Evolutionary conservation across 1,140 invertebrate species (phyloP), one percentile per base, ranked within the genome.

Genomic region (Planococcus citri): DNA sequence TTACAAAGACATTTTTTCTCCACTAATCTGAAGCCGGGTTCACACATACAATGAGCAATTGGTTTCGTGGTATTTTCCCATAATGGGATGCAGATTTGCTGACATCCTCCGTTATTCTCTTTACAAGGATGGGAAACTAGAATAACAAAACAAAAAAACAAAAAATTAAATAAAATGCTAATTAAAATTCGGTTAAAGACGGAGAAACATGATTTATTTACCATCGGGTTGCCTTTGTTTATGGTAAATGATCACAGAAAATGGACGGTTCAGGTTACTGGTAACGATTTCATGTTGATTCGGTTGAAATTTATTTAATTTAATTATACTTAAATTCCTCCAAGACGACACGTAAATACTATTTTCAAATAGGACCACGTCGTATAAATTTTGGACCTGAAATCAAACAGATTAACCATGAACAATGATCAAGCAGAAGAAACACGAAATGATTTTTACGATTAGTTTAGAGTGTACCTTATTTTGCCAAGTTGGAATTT

Each of bases 91-190:
- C 90, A 92, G 64, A 89, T 80, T 78, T 92, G 89, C 71, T 85
- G 83, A 80, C 89, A 92, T 61, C 85, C 85, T 74, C 87, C 87
- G 76, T 88, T 87, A 70, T 81, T 73, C 27, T 78, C 78, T 72
- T 83, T 81, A 77, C 91, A 93, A 38, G 88, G 88, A 80, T 91
- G 88, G 14, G 81, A 75, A 72, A 84, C 84, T 83, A 74, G 60
- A 78, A 75, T 70, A 72, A 72, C n/a, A n/a, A n/a, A n/a, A n/a
- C n/a, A n/a, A n/a, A n/a, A n/a, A n/a, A n/a, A n/a, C n/a, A n/a
- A n/a, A n/a, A n/a, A n/a, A n/a, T n/a, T n/a, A n/a, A n/a, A n/a
- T 6, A 24, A 64, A 24, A 14, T 6, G 22, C 9, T 4, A 22
- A 64, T 6, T 17, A 6, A 2, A 25, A 64, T 64, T 64, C 4